Evolutionary conservation across 1,140 invertebrate species (phyloP), one percentile per base, ranked within the genome.

Genomic region (Cyclargus thomasi): DNA sequence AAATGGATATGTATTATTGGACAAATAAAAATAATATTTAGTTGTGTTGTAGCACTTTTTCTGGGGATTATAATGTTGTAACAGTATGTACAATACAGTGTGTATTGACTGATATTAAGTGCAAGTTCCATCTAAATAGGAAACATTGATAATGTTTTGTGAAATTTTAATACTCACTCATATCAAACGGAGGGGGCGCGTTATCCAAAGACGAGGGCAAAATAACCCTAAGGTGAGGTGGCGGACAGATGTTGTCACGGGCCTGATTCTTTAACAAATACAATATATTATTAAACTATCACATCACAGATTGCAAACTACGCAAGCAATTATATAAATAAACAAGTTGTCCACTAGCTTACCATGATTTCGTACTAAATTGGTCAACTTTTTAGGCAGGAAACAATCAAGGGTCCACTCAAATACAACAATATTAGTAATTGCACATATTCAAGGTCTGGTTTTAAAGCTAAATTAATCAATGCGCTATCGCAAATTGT

Each of bases 261-360:
- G 76, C 67, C 67, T 83, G 79, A 69, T 73, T 88, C 85, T 89
- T 79, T 65, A 86, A 86, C 59, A 81, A 76, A 69, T 63, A 75
- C 62, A 74, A 69, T 20, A 59, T 20, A 21, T 20, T 55, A 67
- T 66, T 76, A 71, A 71, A 81, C 77, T 84, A 81, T 84, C 77
- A 83, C 80, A 81, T 84, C 77, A 83, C 80, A 81, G 68, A 79
- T 74, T 62, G n/a, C 53, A 55, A 69, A 67, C 74, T 67, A 73
- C 72, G 71, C 72, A 77, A 74, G 67, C 70, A 83, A 71, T 80
- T 82, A 83, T 71, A 83, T 82, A 87, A 86, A 86, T 84, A 87
- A 87, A 86, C 77, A 82, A 59, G 78, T 77, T 78, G 76, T 69
- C 76, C 63, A 72, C 70, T 72, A 65, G 79, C 80, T 68, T 83